Conservation (phyloP, 2,797 vertebrate species). For the Neopelma chrysocephalum region DNA sequence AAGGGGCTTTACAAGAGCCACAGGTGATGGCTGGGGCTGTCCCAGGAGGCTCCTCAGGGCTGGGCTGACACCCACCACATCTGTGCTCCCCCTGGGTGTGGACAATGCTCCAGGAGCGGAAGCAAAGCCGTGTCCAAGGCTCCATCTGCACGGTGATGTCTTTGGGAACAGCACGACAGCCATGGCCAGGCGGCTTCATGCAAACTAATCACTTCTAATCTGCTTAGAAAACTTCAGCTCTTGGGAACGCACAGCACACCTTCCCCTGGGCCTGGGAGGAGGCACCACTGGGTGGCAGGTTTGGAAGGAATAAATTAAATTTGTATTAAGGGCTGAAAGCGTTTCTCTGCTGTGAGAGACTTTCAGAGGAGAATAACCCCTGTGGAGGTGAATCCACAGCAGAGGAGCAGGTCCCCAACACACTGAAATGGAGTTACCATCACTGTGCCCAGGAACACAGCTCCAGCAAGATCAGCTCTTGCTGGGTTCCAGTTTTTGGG, state of each 20-base stretch:
- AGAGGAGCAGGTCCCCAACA: fast-evolving
- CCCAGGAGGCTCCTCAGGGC: not conserved
- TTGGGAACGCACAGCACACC: not conserved
- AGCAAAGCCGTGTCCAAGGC: fast-evolving
- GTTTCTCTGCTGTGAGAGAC: not conserved
- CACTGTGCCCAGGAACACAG: not conserved
- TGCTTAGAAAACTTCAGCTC: not conserved
- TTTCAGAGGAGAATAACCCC: not conserved
- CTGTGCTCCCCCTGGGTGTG: not conserved
- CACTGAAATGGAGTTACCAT: not conserved
- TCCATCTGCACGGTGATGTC: fast-evolving
- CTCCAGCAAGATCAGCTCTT: not conserved
- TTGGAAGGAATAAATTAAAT: not conserved
- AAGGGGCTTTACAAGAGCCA: not conserved
- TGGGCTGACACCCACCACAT: not conserved
- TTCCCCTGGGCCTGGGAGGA: not conserved
- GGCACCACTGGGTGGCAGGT: not conserved
- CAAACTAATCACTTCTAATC: not conserved
- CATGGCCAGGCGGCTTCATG: not conserved
- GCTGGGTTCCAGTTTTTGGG: fast-evolving
- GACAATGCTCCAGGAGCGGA: fast-evolving
- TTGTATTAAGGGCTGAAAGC: not conserved
- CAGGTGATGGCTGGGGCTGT: not conserved
- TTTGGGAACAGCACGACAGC: not conserved
- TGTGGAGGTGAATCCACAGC: not conserved